Conservation (phyloP, 2,113 vertebrate species). For the Henicopernis longicauda region DNA sequence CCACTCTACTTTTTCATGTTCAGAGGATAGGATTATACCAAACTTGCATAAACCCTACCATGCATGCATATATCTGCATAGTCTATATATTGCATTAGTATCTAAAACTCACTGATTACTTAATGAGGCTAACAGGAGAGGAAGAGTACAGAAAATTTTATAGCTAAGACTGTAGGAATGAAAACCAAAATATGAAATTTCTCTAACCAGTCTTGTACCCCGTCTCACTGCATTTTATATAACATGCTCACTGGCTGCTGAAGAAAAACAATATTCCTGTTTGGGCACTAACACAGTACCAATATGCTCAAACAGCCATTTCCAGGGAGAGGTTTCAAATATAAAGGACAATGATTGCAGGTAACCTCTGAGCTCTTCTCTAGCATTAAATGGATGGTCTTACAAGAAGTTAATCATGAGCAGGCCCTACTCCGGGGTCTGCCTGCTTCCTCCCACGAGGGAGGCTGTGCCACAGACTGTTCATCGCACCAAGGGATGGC, state of each 20-base stretch:
- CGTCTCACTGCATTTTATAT: background rate
- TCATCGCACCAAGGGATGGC: fast-evolving
- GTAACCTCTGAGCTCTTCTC: background rate
- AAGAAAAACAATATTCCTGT: background rate
- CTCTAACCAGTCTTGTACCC: background rate
- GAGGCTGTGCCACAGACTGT: background rate
- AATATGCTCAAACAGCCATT: background rate
- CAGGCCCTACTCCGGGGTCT: fast-evolving
- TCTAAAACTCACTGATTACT: background rate
- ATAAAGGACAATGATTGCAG: background rate
- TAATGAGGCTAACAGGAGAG: background rate
- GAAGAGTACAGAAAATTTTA: background rate
- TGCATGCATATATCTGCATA: background rate
- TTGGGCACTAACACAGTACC: background rate
- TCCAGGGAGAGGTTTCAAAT: background rate
- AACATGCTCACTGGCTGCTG: background rate
- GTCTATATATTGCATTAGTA: background rate
- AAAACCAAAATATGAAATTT: background rate
- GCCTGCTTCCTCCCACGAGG: background rate
- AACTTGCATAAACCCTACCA: background rate
- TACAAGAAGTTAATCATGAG: background rate
- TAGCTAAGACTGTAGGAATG: background rate
- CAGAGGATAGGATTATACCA: background rate
- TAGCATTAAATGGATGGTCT: background rate
- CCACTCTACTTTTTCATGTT: background rate